Evolutionary conservation across 2,888 invertebrate species (phyloP).

Genomic region (Caenorhabditis wallacei): DNA sequence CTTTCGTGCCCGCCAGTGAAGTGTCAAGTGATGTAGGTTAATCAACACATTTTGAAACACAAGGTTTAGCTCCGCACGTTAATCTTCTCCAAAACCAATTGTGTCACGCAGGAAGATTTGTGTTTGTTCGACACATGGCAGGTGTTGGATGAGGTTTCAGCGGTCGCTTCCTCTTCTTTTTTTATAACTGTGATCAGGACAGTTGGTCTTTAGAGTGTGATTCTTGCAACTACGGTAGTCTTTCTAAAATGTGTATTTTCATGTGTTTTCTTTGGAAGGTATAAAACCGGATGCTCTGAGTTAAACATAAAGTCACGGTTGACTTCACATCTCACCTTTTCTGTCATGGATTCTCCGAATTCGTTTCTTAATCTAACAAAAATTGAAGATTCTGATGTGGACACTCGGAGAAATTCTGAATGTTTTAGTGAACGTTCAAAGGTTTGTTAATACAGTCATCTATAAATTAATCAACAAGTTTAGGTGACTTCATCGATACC

Average conservation of each 20-base stretch:
- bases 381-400: constrained; percentile 32
- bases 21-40: not conserved
- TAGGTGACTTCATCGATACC: not conserved
- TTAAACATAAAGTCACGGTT: not conserved
- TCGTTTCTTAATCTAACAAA: constrained; percentile 14
- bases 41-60: not conserved
- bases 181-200: not conserved
- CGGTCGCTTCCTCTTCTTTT: not conserved
- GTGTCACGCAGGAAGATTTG: constrained; percentile 9
- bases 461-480: not conserved
- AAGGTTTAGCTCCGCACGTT: not conserved
- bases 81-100: not conserved
- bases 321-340: constrained; percentile 8
- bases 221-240: not conserved
- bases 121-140: constrained; percentile 8
- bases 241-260: too few species aligned
- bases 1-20: too few species aligned
- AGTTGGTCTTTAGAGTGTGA: too few species aligned
- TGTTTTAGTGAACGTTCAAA: constrained; percentile 38
- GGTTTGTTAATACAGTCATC: not conserved
- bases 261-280: not conserved
- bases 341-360: constrained; percentile 23
- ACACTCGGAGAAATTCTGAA: constrained; percentile 20
- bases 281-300: constrained; percentile 7
- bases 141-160: not conserved